Evolutionary conservation across 2,888 invertebrate genomes (phyloP).

Genomic region (Hyposoter dolosus): DNA sequence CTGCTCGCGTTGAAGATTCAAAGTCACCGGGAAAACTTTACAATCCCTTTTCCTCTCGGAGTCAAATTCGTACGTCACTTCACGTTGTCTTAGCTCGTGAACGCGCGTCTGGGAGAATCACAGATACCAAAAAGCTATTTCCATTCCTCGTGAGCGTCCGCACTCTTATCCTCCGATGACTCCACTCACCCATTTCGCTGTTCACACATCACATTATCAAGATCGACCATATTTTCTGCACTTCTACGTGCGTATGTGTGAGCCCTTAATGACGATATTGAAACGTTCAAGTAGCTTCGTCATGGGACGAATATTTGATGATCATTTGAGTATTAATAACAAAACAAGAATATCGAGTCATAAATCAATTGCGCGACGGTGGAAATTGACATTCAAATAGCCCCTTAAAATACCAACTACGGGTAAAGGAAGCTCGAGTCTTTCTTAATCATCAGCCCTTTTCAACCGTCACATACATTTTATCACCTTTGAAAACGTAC

Average conservation of each 20-base stretch:
- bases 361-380: background rate
- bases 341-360: background rate
- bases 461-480: conserved; percentile 41
- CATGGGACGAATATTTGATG: background rate
- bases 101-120: background rate
- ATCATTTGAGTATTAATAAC: background rate
- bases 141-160: conserved; percentile 69
- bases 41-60: background rate
- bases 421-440: conserved; percentile 1
- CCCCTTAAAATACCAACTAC: conserved; percentile 14
- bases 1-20: conserved; percentile 27
- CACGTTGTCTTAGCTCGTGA: background rate
- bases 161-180: conserved; percentile 63
- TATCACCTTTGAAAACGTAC: conserved; percentile 54
- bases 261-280: background rate
- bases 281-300: background rate
- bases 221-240: too few species aligned
- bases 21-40: conserved; percentile 48
- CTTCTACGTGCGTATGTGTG: conserved; percentile 17
- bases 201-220: conserved; percentile 3
- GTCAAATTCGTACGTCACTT: background rate
- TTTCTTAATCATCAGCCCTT: conserved; percentile 25
- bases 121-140: conserved; percentile 58
- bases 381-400: background rate
- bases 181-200: conserved; percentile 60